Percentiles rank a stretch among this genome's conserved stretches.
These are phyloP conservation scores for Zelleria hepariella DNA, from an alignment of 2,888 invertebrate genomes.

Conservation along the genomic window DNA sequence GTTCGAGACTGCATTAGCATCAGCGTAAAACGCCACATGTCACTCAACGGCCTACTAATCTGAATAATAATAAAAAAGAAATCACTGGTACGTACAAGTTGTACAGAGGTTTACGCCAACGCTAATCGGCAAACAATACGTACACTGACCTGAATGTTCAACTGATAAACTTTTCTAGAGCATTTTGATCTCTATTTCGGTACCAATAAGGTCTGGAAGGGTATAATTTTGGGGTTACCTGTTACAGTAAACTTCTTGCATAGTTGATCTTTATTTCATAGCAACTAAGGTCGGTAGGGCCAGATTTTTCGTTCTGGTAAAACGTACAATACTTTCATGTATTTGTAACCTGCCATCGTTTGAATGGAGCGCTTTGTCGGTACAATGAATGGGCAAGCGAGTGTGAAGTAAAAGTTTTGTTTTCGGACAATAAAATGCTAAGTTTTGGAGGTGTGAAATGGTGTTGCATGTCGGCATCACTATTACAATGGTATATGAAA, in stretches of 20 bases:
- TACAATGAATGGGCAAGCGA: conserved; percentile 40
- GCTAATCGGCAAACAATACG: background rate
- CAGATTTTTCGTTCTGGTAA: background rate
- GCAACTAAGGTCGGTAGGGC: background rate
- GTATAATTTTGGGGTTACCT: background rate
- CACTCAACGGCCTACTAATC: background rate
- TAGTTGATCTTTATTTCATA: background rate
- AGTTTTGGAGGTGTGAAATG: background rate
- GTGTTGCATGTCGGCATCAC: background rate
- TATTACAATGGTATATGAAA: background rate
- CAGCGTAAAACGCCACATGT: background rate
- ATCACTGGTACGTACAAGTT: background rate
- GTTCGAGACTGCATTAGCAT: background rate
- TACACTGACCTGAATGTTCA: background rate
- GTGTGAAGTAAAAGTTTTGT: background rate
- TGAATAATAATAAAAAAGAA: conserved; percentile 1
- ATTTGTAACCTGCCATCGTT: conserved; percentile 58
- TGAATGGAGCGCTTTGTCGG: conserved; percentile 49
- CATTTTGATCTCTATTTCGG: background rate
- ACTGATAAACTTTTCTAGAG: background rate
- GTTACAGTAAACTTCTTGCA: too few relatives aligned
- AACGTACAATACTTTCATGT: conserved; percentile 40
- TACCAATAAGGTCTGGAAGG: background rate
- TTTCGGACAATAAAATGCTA: background rate
- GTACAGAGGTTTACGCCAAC: conserved; percentile 1